Percentiles rank a stretch among this genome's conserved stretches.
Conservation (phyloP, 2,113 vertebrate species). For the Himantopus leucocephalus region DNA sequence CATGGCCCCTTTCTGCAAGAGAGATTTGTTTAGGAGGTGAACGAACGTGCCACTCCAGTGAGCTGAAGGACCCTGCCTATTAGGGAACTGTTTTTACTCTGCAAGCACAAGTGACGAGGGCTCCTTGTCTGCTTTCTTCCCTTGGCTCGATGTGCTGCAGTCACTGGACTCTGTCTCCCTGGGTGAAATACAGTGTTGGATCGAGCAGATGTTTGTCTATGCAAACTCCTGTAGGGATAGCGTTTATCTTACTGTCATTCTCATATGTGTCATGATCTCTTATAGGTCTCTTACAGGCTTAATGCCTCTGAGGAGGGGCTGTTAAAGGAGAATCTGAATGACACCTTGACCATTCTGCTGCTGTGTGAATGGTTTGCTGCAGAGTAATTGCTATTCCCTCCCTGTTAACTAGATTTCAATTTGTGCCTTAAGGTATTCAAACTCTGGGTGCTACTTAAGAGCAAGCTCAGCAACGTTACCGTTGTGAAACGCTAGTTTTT, state of each 20-base stretch:
- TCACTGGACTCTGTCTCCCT: neutral
- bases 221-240: neutral
- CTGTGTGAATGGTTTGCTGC: neutral
- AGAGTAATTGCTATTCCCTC: neutral
- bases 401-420: neutral
- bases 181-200: neutral
- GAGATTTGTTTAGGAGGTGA: neutral
- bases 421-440: neutral
- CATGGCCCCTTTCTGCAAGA: neutral
- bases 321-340: neutral
- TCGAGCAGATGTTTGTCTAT: neutral
- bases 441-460: neutral
- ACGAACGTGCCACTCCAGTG: neutral
- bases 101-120: accelerated
- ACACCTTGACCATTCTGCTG: neutral
- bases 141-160: neutral
- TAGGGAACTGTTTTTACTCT: neutral
- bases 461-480: neutral
- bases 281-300: neutral
- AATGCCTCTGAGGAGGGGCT: neutral
- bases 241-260: neutral
- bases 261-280: neutral
- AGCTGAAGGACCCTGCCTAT: neutral
- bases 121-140: neutral
- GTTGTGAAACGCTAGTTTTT: neutral